A percentile compares a stretch with the other conserved stretches of the same genome.
phyloP scores from a whole-genome alignment of 2,888 invertebrate species.

The Ophion obscuratus region DNA sequence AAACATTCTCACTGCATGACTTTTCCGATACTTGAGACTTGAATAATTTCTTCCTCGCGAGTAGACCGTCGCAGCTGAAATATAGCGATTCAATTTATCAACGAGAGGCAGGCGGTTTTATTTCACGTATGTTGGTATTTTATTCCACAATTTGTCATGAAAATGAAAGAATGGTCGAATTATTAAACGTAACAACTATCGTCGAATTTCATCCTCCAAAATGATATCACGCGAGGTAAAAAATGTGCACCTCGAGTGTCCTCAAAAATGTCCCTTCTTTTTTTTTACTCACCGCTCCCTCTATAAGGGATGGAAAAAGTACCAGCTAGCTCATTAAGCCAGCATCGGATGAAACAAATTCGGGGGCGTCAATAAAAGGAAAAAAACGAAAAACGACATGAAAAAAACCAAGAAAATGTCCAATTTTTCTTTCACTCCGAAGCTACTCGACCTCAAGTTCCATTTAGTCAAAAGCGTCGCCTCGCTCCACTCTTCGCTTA shows the following conservation, averaged over 20 bases:
- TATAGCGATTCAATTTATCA: too few relatives aligned
- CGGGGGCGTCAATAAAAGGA: neutral
- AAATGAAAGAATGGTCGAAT: neutral
- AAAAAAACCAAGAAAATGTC: too few relatives aligned
- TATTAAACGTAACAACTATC: neutral
- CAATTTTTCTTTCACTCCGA: neutral
- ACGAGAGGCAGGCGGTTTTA: too few relatives aligned
- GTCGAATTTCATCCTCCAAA: neutral
- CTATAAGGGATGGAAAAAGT: neutral
- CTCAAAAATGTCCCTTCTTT: neutral
- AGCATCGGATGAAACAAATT: neutral
- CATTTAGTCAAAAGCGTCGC: too few relatives aligned
- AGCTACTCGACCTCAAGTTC: too few relatives aligned
- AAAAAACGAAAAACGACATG: neutral
- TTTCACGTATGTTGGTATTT: too few relatives aligned
- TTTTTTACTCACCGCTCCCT: neutral
- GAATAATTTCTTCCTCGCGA: too few relatives aligned
- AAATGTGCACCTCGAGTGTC: neutral
- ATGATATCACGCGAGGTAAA: neutral
- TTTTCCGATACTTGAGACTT: too few relatives aligned
- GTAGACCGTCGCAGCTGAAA: too few relatives aligned
- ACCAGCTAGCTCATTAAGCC: neutral
- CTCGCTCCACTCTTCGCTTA: neutral
- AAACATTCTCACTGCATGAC: too few relatives aligned
- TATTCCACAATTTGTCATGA: neutral